Evolutionary conservation across 2,888 invertebrate species (phyloP), one percentile per base, ranked within the genome.

Genomic region (Nematopogon swammerdamellus): DNA sequence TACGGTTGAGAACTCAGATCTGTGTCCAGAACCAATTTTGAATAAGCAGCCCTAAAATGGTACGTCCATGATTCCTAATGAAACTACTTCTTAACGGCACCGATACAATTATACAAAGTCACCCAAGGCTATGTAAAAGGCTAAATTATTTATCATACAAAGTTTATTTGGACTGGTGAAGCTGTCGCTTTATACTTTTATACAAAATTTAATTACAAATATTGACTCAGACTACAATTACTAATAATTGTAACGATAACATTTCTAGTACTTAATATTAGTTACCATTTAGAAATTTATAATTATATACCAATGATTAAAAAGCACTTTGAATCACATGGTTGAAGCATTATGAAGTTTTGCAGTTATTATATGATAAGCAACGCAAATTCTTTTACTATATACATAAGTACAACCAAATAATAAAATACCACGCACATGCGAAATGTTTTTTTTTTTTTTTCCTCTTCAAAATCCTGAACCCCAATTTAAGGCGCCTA

Each of bases 351-450:
- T 63, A 66, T 61, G 62, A 68, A 72, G 65, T 55, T 65, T 69
- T 67, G 66, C 65, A 65, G 65, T 67, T 60, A 69, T 68, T 72
- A 66, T 36, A 36, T 36, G 4, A 14, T 36, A 36, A 69, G 69
- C 64, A 68, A 65, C 67, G 72, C 70, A 68, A 70, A 66, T 65
- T 65, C 68, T 59, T 69, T 48, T 44, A 44, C 36, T 44, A 66
- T 57, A 60, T 59, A 59, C 59, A 56, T 63, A 70, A 70, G 70
- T 75, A 73, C 71, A 69, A 64, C 70, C 69, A 63, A 72, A 64
- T 76, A 72, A 64, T 76, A 74, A 74, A 75, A 68, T 73, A 72
- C 75, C 70, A 75, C 75, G 76, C 76, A 76, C 77, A 77, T 75
- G 77, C 75, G 73, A 52, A 50, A 46, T n/a, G n/a, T n/a, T n/a